Evolutionary conservation across 1,140 invertebrate species (phyloP).

Genomic region (Calycopis cecrops): DNA sequence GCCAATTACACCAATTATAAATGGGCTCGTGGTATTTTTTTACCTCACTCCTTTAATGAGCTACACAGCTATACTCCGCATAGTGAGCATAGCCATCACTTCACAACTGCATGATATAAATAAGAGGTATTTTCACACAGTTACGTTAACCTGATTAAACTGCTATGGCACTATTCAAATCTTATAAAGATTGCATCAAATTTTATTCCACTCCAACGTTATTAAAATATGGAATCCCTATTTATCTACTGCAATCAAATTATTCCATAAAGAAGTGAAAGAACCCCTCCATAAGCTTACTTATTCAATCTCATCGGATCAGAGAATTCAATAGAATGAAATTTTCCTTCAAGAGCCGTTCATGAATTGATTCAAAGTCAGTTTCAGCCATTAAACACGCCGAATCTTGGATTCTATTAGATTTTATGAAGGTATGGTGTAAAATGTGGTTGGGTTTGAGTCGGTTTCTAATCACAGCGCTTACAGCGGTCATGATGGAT

Average conservation of each 20-base stretch:
- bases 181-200: too few species aligned
- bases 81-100: too few species aligned
- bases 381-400: slow-evolving; percentile 42
- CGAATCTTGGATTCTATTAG: slow-evolving; percentile 41
- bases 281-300: slow-evolving; percentile 16
- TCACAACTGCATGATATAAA: too few species aligned
- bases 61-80: too few species aligned
- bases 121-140: too few species aligned
- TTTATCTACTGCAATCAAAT: slow-evolving; percentile 2
- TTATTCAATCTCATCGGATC: slow-evolving; percentile 30
- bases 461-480: slow-evolving; percentile 38
- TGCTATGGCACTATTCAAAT: too few species aligned
- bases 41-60: too few species aligned
- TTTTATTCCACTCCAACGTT: too few species aligned
- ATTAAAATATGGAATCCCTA: too few species aligned
- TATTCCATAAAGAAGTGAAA: slow-evolving; percentile 14
- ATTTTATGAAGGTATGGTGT: slow-evolving; percentile 11
- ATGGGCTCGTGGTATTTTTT: too few species aligned
- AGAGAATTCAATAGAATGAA: slow-evolving; percentile 57
- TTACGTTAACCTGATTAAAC: too few species aligned
- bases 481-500: slow-evolving; percentile 31
- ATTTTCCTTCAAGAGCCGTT: slow-evolving; percentile 52
- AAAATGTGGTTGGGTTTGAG: slow-evolving; percentile 21
- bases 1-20: too few species aligned
- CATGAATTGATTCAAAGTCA: slow-evolving; percentile 42